Percentiles rank a stretch among this genome's conserved stretches.
Conservation (phyloP, 2,888 invertebrate species). For the Lobophora halterata region DNA sequence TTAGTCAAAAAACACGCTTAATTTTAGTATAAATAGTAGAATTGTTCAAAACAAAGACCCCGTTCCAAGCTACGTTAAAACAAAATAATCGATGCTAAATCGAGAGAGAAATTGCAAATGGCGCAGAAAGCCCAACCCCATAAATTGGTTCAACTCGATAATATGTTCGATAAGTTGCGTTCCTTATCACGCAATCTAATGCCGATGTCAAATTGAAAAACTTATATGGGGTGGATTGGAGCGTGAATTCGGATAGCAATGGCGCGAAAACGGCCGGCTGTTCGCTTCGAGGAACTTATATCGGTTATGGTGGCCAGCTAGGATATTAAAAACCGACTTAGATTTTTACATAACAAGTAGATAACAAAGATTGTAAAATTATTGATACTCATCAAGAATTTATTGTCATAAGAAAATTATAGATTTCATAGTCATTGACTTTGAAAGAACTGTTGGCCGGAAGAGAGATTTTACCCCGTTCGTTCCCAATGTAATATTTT, state of each 20-base stretch:
- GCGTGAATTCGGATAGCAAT: constrained; percentile 28
- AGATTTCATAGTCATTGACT: too few relatives aligned
- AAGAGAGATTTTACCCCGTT: too few relatives aligned
- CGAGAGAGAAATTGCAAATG: constrained; percentile 34
- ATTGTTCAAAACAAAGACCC: neutral
- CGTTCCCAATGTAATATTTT: too few relatives aligned
- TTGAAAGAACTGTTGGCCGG: too few relatives aligned
- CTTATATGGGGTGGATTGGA: constrained; percentile 34
- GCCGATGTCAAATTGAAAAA: constrained; percentile 35
- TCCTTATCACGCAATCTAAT: constrained; percentile 28
- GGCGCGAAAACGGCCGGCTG: constrained; percentile 15
- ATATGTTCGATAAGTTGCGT: constrained; percentile 30
- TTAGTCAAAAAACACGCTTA: too few relatives aligned
- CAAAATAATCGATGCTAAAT: constrained; percentile 27
- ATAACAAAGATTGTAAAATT: too few relatives aligned
- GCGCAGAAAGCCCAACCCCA: constrained; percentile 33
- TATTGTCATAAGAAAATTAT: too few relatives aligned
- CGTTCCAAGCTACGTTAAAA: neutral
- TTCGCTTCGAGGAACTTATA: constrained; percentile 18
- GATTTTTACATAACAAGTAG: too few relatives aligned
- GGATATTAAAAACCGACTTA: too few relatives aligned
- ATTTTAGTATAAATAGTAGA: too few relatives aligned
- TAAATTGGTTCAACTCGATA: constrained; percentile 26
- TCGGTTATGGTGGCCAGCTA: too few relatives aligned
- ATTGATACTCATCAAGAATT: constrained; percentile 2